Evolutionary conservation across 1,140 invertebrate species (phyloP).

Genomic region (Schmidtea mediterranea): DNA sequence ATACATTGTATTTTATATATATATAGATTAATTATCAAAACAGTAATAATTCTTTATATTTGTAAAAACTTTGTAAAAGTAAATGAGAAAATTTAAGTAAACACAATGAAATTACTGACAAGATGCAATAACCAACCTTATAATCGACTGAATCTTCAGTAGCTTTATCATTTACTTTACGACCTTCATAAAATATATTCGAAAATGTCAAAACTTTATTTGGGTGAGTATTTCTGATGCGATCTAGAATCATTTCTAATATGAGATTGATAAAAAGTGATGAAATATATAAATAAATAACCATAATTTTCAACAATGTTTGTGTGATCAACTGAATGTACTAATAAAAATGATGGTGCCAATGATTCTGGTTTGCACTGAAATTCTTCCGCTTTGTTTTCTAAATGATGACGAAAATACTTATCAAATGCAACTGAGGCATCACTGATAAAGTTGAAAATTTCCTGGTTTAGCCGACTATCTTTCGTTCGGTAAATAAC

Average conservation of each 20-base stretch:
- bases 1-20: too few relatives aligned
- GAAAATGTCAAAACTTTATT: neutral
- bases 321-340: neutral
- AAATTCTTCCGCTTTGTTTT: conserved; percentile 15
- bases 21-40: too few relatives aligned
- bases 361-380: conserved; percentile 2
- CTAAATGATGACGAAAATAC: conserved; percentile 41
- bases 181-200: neutral
- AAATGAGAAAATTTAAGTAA: too few relatives aligned
- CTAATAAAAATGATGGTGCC: neutral
- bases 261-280: neutral
- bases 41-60: too few relatives aligned
- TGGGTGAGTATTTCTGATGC: neutral
- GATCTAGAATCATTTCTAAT: neutral
- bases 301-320: neutral
- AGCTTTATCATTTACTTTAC: neutral
- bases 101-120: neutral
- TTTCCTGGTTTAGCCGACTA: conserved; percentile 45
- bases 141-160: neutral
- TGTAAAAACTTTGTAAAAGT: neutral
- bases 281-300: neutral
- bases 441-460: conserved; percentile 49
- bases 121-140: neutral
- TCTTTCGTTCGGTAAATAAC: conserved; percentile 49
- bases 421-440: conserved; percentile 45